Percentiles rank a stretch among this genome's conserved stretches.
phyloP scores from a whole-genome alignment of 1,140 invertebrate genomes.

The Calycopis cecrops region DNA sequence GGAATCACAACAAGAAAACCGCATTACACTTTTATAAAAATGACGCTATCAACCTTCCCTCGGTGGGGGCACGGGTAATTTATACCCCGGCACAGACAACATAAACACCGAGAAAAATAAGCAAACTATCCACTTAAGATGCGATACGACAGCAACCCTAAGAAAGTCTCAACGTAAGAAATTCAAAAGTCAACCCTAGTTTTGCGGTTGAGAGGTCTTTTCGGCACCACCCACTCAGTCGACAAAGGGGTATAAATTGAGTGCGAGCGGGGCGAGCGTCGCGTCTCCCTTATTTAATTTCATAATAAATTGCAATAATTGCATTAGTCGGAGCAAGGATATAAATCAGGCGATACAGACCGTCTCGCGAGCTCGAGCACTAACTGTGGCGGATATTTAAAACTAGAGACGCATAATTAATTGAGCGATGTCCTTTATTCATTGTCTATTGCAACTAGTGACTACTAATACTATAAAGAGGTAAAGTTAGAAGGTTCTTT shows the following conservation, averaged over 20 bases:
- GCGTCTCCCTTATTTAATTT: slow-evolving; percentile 70
- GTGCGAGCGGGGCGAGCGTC: slow-evolving; percentile 37
- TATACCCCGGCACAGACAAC: slow-evolving; percentile 65
- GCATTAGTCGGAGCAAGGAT: slow-evolving; percentile 53
- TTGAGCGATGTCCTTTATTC: not conserved
- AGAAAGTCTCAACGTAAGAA: slow-evolving; percentile 17
- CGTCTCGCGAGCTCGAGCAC: slow-evolving; percentile 36
- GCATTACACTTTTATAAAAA: slow-evolving; percentile 72
- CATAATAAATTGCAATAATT: slow-evolving; percentile 73
- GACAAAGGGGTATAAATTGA: slow-evolving; percentile 66
- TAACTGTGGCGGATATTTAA: slow-evolving; percentile 30
- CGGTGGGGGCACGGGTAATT: slow-evolving; percentile 67
- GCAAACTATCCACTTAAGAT: slow-evolving; percentile 67
- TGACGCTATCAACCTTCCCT: slow-evolving; percentile 55
- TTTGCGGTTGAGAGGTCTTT: slow-evolving; percentile 35
- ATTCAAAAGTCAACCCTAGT: slow-evolving; percentile 52
- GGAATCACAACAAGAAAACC: slow-evolving; percentile 64
- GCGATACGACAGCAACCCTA: slow-evolving; percentile 21
- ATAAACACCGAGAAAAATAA: slow-evolving; percentile 69
- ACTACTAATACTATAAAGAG: no score
- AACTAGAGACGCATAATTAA: slow-evolving; percentile 21
- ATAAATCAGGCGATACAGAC: slow-evolving; percentile 58
- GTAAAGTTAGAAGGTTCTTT: no score
- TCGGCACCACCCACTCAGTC: slow-evolving; percentile 39
- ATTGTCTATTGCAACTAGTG: no score